Base-by-base conservation (phyloP, 2,797 vertebrate genomes). In the Pangasius krempfi region DNA sequence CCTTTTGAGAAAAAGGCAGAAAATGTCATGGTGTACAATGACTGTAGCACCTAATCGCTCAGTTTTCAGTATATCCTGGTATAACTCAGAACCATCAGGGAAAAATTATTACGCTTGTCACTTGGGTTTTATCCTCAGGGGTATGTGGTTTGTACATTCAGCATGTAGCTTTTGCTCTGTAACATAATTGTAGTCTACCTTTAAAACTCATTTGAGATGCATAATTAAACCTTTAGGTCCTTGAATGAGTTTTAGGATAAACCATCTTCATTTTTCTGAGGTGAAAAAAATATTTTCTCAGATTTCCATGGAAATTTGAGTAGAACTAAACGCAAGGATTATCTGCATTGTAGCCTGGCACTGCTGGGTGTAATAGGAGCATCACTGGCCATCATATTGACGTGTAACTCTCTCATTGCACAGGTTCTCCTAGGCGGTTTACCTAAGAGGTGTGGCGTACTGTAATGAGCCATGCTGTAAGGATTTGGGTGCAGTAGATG, bases 391-490 rank as follows among this genome's bases (percentile, higher is more conserved):
- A 56, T n/a, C 33, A 1, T 64, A 52, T 25, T 56, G 44, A 75
- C 25, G 83, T 80, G 83, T 58, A 30, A 73, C 64, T 80, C 33
- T 18, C 52, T 73, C 54, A 33, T 88, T 20, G 52, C 56, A 25
- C 86, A 76, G 25, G 56, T 50, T 30, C 70, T 56, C 14, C 44
- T 64, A 0, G 14, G 0, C 85, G 40, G 83, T 79, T 80, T 79
- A 86, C 37, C 81, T 66, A 80, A 85, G 27, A 81, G 88, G 84
- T 89, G 88, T 75, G 78, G 88, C 64, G 40, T 44, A 73, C 1
- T 52, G n/a, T n/a, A 50, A 20, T 12, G 44, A 64, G 30, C 12
- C 40, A 10, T 75, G 5, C 3, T 25, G 37, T 70, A 8, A 47
- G 27, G 33, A 60, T 60, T 87, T 33, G 37, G 13, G 58, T 9